These are phyloP conservation scores for Tychaedon coryphoeus DNA, from an alignment of 2,113 vertebrate genomes.

Conservation along the genomic window DNA sequence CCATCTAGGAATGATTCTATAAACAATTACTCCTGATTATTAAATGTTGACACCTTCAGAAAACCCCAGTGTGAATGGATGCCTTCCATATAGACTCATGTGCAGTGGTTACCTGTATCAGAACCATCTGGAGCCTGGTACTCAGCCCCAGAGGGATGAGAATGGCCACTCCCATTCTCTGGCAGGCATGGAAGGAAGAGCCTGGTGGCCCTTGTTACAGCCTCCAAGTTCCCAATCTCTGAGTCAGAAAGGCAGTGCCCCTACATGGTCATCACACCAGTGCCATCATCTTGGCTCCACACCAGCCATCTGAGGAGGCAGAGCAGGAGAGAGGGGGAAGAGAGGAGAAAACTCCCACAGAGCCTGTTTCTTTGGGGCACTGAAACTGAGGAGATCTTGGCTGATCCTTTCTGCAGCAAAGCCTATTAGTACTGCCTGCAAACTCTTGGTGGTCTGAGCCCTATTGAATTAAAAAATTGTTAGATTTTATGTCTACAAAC, in stretches of 20 bases:
- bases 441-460: not conserved
- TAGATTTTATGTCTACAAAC: not conserved
- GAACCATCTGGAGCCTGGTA: not conserved
- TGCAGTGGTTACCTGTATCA: not conserved
- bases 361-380: not conserved
- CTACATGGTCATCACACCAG: not conserved
- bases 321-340: not conserved
- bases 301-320: not conserved
- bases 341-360: not conserved
- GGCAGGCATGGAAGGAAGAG: not conserved
- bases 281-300: not conserved
- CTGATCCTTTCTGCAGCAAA: not conserved
- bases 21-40: not conserved
- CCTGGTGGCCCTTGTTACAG: not conserved
- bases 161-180: not conserved
- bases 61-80: not conserved
- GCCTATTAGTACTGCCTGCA: not conserved
- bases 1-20: not conserved
- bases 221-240: not conserved
- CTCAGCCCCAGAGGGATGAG: not conserved
- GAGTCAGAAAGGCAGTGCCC: slow-evolving; percentile 7
- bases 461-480: not conserved
- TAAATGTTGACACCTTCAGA: not conserved
- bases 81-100: not conserved
- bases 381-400: not conserved